These are phyloP conservation scores for Crax fasciolata DNA, from an alignment of 2,797 vertebrate species.

Conservation along the genomic window DNA sequence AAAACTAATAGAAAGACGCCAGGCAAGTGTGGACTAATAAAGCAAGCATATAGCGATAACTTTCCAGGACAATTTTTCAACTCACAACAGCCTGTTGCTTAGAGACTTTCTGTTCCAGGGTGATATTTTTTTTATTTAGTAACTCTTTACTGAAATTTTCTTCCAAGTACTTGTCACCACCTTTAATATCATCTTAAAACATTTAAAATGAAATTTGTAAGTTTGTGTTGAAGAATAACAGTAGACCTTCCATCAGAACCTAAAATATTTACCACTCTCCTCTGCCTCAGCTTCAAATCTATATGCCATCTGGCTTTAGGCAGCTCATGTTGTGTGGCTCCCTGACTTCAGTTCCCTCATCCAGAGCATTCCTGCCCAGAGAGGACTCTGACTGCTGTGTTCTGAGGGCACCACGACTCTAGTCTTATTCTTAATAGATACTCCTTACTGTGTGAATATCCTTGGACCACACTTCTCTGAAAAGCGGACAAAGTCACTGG, in stretches of 20 bases:
- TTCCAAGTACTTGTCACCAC: not conserved
- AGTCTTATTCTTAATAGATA: not conserved
- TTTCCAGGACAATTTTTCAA: not conserved
- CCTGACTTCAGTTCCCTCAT: not conserved
- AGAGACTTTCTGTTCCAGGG: not conserved
- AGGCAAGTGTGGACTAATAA: not conserved
- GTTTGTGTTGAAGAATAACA: not conserved
- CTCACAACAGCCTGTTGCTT: not conserved
- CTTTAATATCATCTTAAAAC: not conserved
- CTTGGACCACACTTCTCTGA: accelerated
- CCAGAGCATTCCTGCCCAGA: not conserved
- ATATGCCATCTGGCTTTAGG: not conserved
- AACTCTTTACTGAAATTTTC: not conserved
- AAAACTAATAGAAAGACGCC: conserved; percentile 1
- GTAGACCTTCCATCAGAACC: not conserved
- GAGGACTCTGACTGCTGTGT: not conserved
- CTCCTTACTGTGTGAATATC: not conserved
- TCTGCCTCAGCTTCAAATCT: not conserved
- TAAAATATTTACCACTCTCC: not conserved
- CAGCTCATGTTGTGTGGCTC: accelerated
- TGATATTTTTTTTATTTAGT: not conserved
- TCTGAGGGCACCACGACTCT: not conserved
- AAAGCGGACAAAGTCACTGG: not conserved
- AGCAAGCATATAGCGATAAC: not conserved
- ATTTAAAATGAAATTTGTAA: not conserved